Evolutionary conservation across 64 coral and sea anemone genomes (phyloP).

Genomic region (Hydrozoanthus tunicans): DNA sequence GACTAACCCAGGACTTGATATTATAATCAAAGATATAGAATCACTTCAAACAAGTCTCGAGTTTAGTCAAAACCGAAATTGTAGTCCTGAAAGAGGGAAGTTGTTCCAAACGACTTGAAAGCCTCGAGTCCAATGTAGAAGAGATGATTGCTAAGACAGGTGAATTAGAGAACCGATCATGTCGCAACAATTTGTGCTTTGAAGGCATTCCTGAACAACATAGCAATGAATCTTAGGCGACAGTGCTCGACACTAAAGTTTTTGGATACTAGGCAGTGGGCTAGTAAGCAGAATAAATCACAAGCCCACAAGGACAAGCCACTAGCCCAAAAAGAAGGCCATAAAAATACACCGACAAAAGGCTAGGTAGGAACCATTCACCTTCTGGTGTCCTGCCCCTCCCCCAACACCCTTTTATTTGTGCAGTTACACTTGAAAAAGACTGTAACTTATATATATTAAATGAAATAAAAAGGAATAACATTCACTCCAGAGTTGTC

Average conservation of each 20-base stretch:
- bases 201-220: too few relatives aligned
- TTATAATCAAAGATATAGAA: neutral
- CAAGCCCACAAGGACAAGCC: neutral
- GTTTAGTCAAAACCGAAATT: slow-evolving; percentile 6
- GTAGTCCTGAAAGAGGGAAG: neutral
- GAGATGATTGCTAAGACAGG: neutral
- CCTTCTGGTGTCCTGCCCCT: neutral
- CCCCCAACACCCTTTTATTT: neutral
- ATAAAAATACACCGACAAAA: neutral
- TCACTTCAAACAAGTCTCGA: neutral
- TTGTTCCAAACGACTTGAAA: slow-evolving; percentile 8
- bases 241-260: too few relatives aligned
- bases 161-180: too few relatives aligned
- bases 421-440: neutral
- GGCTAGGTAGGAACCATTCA: neutral
- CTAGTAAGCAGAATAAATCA: too few relatives aligned
- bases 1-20: neutral
- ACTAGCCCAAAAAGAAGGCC: neutral
- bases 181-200: too few relatives aligned
- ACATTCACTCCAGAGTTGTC: neutral
- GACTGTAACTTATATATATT: neutral
- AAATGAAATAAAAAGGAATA: slow-evolving; percentile 7
- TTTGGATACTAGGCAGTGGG: neutral
- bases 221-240: too few relatives aligned
- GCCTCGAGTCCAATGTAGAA: neutral